Percentiles rank a stretch among this genome's conserved stretches.
Evolutionary conservation across 1,140 invertebrate genomes (phyloP).

Genomic region (Hypsibius dujardini): DNA sequence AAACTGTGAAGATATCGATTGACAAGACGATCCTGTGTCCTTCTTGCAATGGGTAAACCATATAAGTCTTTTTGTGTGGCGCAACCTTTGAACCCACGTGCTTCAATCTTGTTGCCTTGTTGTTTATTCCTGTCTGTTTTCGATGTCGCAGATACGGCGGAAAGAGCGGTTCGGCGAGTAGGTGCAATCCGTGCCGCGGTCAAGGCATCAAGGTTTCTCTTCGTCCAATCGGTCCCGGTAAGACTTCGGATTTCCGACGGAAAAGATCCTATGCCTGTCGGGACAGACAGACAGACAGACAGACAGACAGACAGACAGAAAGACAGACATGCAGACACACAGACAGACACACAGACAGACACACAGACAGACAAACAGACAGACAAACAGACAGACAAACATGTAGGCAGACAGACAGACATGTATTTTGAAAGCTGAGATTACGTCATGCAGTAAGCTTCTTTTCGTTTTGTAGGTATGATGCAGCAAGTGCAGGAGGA

Average conservation of each 20-base stretch:
- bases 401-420: no score
- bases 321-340: no score
- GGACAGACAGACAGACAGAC: no score
- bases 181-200: slow-evolving; percentile 32
- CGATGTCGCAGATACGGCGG: slow-evolving; percentile 29
- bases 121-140: slow-evolving; percentile 21
- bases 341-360: no score
- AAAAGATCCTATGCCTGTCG: no score
- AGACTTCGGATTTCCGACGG: no score
- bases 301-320: no score
- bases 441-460: no score
- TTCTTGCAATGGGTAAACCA: slow-evolving; percentile 35
- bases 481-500: slow-evolving; percentile 35
- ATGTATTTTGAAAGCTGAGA: no score
- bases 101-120: slow-evolving; percentile 16
- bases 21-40: slow-evolving; percentile 34
- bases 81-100: slow-evolving; percentile 2
- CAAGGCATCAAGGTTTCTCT: slow-evolving; percentile 32
- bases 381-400: no score
- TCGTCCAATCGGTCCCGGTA: slow-evolving; percentile 33
- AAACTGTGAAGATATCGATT: slow-evolving; percentile 35
- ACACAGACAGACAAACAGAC: no score
- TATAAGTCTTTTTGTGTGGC: no score
- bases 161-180: slow-evolving; percentile 27
- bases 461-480: slow-evolving; percentile 26